phyloP scores from a whole-genome alignment of 2,888 invertebrate genomes.

The Limnephilus auricula region DNA sequence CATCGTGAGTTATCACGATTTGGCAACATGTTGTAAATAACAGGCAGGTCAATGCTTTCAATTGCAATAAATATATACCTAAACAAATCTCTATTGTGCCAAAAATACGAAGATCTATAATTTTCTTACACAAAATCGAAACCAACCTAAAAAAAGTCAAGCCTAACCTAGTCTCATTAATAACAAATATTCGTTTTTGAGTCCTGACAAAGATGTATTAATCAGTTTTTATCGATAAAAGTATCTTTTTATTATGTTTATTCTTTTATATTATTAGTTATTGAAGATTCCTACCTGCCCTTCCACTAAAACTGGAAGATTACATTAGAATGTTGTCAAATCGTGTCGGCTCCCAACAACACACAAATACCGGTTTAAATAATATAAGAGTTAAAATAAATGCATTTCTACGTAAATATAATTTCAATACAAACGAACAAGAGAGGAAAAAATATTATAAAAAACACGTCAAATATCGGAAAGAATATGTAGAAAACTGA shows the following conservation, averaged over 20 bases:
- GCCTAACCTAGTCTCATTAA: not conserved
- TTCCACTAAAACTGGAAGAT: no score
- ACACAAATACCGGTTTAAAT: no score
- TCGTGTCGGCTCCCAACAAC: no score
- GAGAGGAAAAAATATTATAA: not conserved
- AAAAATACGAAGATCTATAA: not conserved
- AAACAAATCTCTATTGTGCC: not conserved
- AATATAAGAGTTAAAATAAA: no score
- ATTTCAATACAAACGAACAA: not conserved
- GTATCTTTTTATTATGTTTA: no score
- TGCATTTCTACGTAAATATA: no score
- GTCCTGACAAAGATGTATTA: no score
- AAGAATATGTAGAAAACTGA: not conserved
- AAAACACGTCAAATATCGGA: not conserved
- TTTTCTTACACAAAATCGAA: not conserved
- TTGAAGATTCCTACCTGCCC: no score
- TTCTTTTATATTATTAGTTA: no score
- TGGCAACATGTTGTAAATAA: not conserved
- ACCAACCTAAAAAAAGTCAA: not conserved
- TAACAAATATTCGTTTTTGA: not conserved
- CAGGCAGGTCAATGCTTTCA: not conserved
- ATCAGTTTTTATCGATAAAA: no score
- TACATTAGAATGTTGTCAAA: no score
- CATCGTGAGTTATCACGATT: not conserved
- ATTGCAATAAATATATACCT: not conserved